Evolutionary conservation across 2,113 vertebrate genomes (phyloP).

Genomic region (Nannospalax galili): DNA sequence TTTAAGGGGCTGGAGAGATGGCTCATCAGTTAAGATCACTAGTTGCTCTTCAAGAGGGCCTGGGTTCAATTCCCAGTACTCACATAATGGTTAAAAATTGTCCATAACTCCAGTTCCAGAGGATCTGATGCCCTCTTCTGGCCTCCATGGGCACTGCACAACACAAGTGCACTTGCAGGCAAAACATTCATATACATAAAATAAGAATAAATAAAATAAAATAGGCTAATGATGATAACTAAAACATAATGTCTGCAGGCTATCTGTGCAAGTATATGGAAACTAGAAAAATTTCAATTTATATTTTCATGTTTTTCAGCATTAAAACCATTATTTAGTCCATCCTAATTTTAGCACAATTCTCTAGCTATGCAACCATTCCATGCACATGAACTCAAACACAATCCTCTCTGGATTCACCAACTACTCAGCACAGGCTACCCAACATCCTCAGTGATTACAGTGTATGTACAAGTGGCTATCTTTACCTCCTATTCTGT

Average conservation of each 20-base stretch:
- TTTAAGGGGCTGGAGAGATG: too few relatives aligned
- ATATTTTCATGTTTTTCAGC: not conserved
- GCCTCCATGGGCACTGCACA: too few relatives aligned
- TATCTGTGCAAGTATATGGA: not conserved
- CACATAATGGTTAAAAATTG: too few relatives aligned
- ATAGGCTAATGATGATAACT: not conserved
- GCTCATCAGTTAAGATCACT: too few relatives aligned
- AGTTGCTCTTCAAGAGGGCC: too few relatives aligned
- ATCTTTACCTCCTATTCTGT: not conserved
- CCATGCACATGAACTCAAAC: too few relatives aligned
- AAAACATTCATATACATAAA: too few relatives aligned
- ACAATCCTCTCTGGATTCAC: not conserved
- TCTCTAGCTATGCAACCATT: not conserved
- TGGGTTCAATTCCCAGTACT: too few relatives aligned
- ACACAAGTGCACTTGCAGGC: too few relatives aligned
- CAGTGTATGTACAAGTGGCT: not conserved
- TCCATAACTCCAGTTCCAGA: too few relatives aligned
- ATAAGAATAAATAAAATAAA: too few relatives aligned
- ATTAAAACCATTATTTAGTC: slow-evolving; percentile 18
- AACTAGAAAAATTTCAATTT: not conserved
- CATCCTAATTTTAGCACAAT: not conserved
- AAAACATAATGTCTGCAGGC: not conserved
- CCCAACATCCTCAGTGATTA: not conserved
- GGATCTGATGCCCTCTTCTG: too few relatives aligned
- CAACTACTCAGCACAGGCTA: not conserved